phyloP scores from a whole-genome alignment of 2,113 vertebrate species.

The Antigone vipio region DNA sequence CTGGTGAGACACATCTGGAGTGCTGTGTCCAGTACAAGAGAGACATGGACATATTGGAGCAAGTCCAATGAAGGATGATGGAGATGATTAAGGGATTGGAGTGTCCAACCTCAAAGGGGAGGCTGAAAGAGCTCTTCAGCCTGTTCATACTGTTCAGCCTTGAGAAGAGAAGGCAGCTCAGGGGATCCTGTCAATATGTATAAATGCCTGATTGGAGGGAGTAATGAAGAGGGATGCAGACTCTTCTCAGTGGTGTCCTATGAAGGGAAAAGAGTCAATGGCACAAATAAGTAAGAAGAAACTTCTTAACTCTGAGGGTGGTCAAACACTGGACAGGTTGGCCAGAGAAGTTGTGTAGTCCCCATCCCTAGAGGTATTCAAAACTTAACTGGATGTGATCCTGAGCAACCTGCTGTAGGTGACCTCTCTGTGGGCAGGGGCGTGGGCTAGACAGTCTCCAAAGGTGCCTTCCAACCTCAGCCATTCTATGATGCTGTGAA shows the following conservation, averaged over 20 bases:
- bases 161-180: neutral
- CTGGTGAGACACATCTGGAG: neutral
- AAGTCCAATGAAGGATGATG: neutral
- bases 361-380: neutral
- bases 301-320: neutral
- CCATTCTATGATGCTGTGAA: neutral
- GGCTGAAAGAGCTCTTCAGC: neutral
- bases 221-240: neutral
- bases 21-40: neutral
- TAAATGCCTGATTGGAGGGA: neutral
- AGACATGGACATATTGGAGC: neutral
- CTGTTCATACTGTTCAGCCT: neutral
- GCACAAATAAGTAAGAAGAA: neutral
- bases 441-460: neutral
- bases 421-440: neutral
- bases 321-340: neutral
- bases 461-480: neutral
- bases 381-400: neutral
- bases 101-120: neutral
- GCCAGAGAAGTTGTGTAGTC: neutral
- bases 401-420: neutral
- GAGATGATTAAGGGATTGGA: neutral
- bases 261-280: neutral
- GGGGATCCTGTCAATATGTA: neutral
- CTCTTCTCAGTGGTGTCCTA: neutral